Conservation (phyloP, 2,113 vertebrate species). For the Platichthys flesus region DNA sequence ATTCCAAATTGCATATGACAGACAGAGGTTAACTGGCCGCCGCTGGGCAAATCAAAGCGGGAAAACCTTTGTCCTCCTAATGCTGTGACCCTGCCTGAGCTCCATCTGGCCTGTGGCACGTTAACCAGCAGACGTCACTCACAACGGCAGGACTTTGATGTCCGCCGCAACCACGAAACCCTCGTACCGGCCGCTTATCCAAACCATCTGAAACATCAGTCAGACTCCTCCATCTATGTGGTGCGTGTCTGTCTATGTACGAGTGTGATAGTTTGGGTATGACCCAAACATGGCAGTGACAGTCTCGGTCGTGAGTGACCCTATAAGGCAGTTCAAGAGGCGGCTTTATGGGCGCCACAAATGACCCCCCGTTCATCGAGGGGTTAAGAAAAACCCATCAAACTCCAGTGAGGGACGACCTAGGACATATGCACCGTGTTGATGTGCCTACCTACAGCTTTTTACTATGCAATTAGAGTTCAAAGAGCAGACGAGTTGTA, state of each 20-base stretch:
- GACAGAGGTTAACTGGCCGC: conserved; percentile 17
- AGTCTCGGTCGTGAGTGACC: conserved; percentile 58
- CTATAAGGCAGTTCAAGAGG: conserved; percentile 67
- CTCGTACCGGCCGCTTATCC: conserved; percentile 2
- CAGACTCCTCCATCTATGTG: background rate
- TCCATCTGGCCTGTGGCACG: conserved; percentile 28
- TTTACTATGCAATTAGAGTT: conserved; percentile 24
- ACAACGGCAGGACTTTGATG: conserved; percentile 11
- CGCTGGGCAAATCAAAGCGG: conserved; percentile 37
- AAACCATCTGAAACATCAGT: conserved; percentile 22
- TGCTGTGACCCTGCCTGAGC: conserved; percentile 51
- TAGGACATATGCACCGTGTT: conserved; percentile 12
- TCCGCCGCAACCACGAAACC: conserved; percentile 16
- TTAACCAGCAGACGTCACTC: conserved; percentile 42
- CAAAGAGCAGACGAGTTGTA: conserved; percentile 31
- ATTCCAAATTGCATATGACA: conserved; percentile 23
- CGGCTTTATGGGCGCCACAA: conserved; percentile 60
- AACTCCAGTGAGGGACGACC: conserved; percentile 32
- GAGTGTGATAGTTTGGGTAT: conserved; percentile 28
- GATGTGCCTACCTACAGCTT: conserved; percentile 6
- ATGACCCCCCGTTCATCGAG: conserved; percentile 49
- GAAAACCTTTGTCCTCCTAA: conserved; percentile 58
- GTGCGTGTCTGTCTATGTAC: background rate
- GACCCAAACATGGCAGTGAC: conserved; percentile 70
- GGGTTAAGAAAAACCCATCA: conserved; percentile 54